phyloP scores from a whole-genome alignment of 2,888 invertebrate genomes.

The Andrena haemorrhoa region DNA sequence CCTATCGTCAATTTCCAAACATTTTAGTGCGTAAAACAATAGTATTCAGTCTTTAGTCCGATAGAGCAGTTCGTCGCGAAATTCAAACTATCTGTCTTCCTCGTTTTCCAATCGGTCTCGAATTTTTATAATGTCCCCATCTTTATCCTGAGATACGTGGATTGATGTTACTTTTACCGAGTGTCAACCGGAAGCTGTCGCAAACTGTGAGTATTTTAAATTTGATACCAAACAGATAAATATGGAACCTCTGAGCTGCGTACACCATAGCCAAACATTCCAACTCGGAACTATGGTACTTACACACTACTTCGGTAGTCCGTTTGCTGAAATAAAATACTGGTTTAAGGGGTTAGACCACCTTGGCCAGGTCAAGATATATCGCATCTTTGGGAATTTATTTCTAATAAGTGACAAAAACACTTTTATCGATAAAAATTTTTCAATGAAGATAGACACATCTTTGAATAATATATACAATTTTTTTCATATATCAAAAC shows the following conservation, averaged over 20 bases:
- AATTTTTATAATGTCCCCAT: constrained; percentile 17
- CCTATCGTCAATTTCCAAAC: background rate
- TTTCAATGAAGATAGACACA: no score
- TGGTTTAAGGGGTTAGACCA: constrained; percentile 62
- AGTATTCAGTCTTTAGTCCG: background rate
- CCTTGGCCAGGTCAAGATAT: constrained; percentile 75
- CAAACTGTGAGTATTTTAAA: constrained; percentile 23
- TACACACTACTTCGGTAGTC: background rate
- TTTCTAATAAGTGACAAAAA: no score
- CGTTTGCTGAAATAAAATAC: constrained; percentile 48
- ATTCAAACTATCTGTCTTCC: constrained; percentile 17
- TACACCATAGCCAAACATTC: no score
- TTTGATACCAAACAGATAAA: background rate
- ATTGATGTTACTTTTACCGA: constrained; percentile 4
- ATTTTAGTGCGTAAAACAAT: background rate
- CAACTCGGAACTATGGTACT: no score
- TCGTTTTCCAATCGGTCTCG: constrained; percentile 3
- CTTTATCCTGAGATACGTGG: constrained; percentile 19
- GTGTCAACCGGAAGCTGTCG: constrained; percentile 18
- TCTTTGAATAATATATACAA: no score
- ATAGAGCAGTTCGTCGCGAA: constrained; percentile 30
- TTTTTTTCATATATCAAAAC: no score
- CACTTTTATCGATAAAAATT: no score
- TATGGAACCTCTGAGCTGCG: no score
- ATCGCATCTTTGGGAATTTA: constrained; percentile 43